These are phyloP conservation scores for Hetaerina americana DNA, from an alignment of 1,140 invertebrate species.

Conservation along the genomic window DNA sequence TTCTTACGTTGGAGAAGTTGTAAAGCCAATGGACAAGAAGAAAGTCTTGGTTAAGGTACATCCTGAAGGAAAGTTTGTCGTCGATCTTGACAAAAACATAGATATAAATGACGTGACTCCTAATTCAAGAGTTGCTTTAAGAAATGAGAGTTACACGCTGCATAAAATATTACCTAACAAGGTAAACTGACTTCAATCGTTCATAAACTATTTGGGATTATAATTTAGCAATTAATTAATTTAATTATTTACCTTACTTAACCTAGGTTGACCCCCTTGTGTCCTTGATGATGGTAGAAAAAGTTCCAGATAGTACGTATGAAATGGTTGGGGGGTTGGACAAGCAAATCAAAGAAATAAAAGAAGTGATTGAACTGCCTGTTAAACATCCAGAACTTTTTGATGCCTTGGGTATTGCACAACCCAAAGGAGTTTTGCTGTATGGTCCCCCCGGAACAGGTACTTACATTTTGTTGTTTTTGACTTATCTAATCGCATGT, in stretches of 20 bases:
- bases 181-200: conserved; percentile 28
- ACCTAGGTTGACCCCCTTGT: conserved; percentile 97
- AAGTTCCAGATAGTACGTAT: conserved; percentile 98
- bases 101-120: conserved; percentile 97
- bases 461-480: no score
- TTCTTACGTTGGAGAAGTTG: conserved; percentile 98
- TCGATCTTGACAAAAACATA: conserved; percentile 98
- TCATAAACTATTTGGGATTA: conserved; percentile 7
- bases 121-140: conserved; percentile 91
- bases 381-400: conserved; percentile 99
- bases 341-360: conserved; percentile 99
- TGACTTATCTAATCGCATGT: no score
- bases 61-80: conserved; percentile 99
- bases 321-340: conserved; percentile 99
- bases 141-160: conserved; percentile 97
- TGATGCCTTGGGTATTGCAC: conserved; percentile 97
- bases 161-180: conserved; percentile 99
- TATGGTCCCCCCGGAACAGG: conserved; percentile 96
- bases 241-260: conserved; percentile 10
- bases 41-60: conserved; percentile 99
- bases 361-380: conserved; percentile 98
- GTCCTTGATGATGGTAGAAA: conserved; percentile 99
- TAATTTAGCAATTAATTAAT: background rate
- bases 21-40: conserved; percentile 99
- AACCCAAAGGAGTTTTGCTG: conserved; percentile 95